Evolutionary conservation across 2,888 invertebrate species (phyloP), one percentile per base, ranked within the genome.

Genomic region (Ariolimax columbianus): DNA sequence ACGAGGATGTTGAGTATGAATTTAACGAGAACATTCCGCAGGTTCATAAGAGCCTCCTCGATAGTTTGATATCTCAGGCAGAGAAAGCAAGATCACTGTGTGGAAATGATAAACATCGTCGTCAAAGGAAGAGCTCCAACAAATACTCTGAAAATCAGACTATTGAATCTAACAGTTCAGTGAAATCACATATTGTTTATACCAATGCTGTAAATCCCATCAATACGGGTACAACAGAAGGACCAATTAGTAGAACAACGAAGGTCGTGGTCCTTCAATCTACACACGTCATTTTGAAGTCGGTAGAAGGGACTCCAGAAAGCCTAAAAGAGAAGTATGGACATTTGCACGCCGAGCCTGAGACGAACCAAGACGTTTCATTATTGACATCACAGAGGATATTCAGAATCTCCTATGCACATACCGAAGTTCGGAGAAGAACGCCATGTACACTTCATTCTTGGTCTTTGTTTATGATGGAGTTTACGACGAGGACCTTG

Each of bases 321-420:
- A 73, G 33, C 19, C 86, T 89, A 43, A 79, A 63, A 73, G 73
- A 77, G 30, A 72, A n/a, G 38, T 89, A 85, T 84, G 88, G 88
- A 66, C 51, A 40, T 2, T 26, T 17, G 1, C 87, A 86, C 36
- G 70, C 73, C 14, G 88, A 89, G 68, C 86, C 85, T 26, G 79
- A 68, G 4, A 87, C 40, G 77, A 80, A 26, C 88, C 88, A 23
- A 84, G 88, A 33, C 83, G 78, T 55, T 89, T 89, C 36, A 30
- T 83, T 4, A 86, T 89, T 30, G 82, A 89, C 70, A 72, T 89
- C 30, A 84, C 88, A 38, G 84, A 86, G 43, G 83, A 83, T 36
- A 55, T 87, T 23, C 33, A 51, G 14, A 78, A 78, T 51, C 55
- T 84, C 1, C 51, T 84, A 47, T 51, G 40, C 17, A 6, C 72